Base-by-base conservation (phyloP, 2,888 invertebrate genomes). In the Perizoma affinitatum region DNA sequence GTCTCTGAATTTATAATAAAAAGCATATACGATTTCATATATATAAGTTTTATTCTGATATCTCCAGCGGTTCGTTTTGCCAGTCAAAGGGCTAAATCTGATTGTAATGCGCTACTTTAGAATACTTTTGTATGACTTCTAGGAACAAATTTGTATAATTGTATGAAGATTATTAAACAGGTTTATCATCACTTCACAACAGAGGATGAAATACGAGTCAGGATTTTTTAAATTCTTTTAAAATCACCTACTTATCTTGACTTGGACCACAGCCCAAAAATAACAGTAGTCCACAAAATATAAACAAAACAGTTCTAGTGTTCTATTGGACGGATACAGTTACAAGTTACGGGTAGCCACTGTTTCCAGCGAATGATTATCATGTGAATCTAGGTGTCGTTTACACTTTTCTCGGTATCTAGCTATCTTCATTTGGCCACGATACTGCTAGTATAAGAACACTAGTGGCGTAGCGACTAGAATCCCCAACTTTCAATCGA, bases 221-320 rank as follows among this genome's bases (percentile, higher is more conserved):
- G 22, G 22, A 3, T 22, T 22, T 22, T 22, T 22, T 22, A 22
- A 22, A 22, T 22, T 22, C 22, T 43, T 3, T 11, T 7, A 7
- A 38, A 7, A 38, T 44, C 7, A 1, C 40, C 45, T 34, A 44
- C 8, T 11, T 10, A 41, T 62, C 50, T n/a, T 44, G 11, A 66
- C 75, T 71, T 52, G 69, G 61, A 41, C 55, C 72, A 8, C 49
- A 49, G 36, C 61, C 66, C 59, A 70, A 75, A 71, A 78, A 79
- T 74, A 80, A 77, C 80, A 80, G 79, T 79, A 84, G 81, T 76
- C 72, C 80, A 81, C 79, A 73, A 84, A 86, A 83, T 79, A 82
- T 86, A 86, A 86, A 85, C 85, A 87, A 80, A 79, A 74, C 73
- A 65, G 65, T 71, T 68, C 72, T 73, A 72, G 69, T 69, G 63